These are phyloP conservation scores for Cotesia chilonis DNA, from an alignment of 1,140 invertebrate species.

Conservation along the genomic window DNA sequence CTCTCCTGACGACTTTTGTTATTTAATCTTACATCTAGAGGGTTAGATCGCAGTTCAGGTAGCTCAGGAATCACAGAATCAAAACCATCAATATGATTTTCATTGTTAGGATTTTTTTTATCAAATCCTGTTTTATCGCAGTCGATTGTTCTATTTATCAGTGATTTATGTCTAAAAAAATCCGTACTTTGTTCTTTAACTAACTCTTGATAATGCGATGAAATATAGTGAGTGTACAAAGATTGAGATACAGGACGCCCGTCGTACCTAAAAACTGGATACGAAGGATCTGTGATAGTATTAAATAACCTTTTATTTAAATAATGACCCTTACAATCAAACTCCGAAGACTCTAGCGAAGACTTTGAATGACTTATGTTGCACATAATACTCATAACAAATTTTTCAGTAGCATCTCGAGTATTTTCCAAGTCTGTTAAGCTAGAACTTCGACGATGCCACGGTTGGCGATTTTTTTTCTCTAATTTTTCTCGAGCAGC, in stretches of 20 bases:
- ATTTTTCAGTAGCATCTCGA: conserved; percentile 4
- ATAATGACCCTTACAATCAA: conserved; percentile 32
- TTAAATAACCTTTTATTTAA: conserved; percentile 60
- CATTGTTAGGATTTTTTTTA: conserved; percentile 1
- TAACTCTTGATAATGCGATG: conserved; percentile 53
- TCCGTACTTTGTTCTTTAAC: conserved; percentile 33
- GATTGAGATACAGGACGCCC: conserved; percentile 76
- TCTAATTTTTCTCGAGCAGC: conserved; percentile 37
- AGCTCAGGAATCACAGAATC: conserved; percentile 16
- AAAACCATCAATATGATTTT: conserved; percentile 23
- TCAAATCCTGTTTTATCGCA: conserved; percentile 1
- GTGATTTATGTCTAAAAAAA: neutral
- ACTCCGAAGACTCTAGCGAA: neutral
- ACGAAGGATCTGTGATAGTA: conserved; percentile 80
- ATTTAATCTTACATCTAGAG: conserved; percentile 48
- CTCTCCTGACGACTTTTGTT: conserved; percentile 64
- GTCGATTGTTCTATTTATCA: conserved; percentile 6
- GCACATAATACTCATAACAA: neutral
- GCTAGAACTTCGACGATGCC: conserved; percentile 61
- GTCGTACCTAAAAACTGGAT: conserved; percentile 78
- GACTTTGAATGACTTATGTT: neutral
- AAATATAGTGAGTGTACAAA: conserved; percentile 75
- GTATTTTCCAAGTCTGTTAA: conserved; percentile 54
- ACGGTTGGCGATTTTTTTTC: conserved; percentile 47
- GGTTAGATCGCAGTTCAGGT: conserved; percentile 36